These are phyloP conservation scores for Teleogryllus oceanicus DNA, from an alignment of 2,888 invertebrate genomes.

Conservation along the genomic window DNA sequence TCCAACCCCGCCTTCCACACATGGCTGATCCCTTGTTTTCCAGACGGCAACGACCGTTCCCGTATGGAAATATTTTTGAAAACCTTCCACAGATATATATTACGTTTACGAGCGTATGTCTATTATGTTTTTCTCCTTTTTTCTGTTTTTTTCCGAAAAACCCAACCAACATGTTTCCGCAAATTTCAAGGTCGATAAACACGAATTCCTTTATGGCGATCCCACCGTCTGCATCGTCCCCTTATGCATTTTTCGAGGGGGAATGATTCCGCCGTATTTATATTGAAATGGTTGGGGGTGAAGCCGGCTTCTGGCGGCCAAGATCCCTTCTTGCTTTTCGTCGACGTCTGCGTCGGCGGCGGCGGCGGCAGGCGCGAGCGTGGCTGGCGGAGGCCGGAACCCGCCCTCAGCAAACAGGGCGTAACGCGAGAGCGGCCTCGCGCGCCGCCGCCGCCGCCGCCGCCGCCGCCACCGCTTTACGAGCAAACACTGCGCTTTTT, in stretches of 20 bases:
- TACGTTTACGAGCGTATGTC: neutral
- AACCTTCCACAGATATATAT: neutral
- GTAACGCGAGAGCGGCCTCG: neutral
- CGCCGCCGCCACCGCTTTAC: neutral
- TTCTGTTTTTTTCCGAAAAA: neutral
- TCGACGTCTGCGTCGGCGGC: neutral
- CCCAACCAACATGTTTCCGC: conserved; percentile 10
- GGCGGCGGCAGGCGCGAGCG: neutral
- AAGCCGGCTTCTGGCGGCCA: neutral
- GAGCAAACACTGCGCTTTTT: conserved; percentile 7
- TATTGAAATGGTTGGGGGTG: neutral
- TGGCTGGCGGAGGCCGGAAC: neutral
- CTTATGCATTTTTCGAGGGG: neutral
- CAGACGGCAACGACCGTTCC: neutral
- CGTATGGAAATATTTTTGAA: neutral
- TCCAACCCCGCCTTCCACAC: no score
- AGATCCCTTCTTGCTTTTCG: neutral
- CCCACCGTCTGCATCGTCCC: neutral
- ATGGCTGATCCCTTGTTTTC: no score
- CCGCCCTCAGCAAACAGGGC: neutral
- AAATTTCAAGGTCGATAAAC: conserved; percentile 18
- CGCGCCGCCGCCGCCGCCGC: no score
- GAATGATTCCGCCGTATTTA: neutral
- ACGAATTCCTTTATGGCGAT: conserved; percentile 5
- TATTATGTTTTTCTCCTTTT: neutral